Percentiles rank a stretch among this genome's conserved stretches.
Evolutionary conservation across 2,797 vertebrate genomes (phyloP).

Genomic region (Cacajao melanocephalus): DNA sequence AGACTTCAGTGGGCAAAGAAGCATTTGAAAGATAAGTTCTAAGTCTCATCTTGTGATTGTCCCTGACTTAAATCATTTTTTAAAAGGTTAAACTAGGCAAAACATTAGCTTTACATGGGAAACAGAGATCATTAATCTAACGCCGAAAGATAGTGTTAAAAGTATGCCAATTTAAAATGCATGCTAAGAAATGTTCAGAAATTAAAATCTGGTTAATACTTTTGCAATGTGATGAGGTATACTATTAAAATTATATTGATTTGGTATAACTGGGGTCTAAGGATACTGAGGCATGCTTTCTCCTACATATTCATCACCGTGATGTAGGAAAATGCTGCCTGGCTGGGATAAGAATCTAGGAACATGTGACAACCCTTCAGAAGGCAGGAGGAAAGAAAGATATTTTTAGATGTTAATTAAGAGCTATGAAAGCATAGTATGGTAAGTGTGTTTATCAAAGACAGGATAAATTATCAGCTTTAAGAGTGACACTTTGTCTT

Average conservation of each 20-base stretch:
- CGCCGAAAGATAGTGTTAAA: background rate
- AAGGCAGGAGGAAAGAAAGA: background rate
- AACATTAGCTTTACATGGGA: background rate
- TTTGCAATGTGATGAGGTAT: background rate
- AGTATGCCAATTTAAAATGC: background rate
- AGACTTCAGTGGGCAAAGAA: background rate
- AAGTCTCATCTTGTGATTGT: background rate
- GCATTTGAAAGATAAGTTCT: background rate
- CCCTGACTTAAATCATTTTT: background rate
- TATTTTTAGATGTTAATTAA: background rate
- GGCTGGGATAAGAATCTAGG: background rate
- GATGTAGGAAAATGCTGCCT: background rate
- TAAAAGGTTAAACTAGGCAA: background rate
- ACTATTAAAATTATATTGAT: background rate
- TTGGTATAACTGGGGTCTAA: fast-evolving
- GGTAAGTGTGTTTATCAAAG: background rate
- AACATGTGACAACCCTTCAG: background rate
- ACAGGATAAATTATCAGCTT: background rate
- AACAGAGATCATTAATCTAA: background rate
- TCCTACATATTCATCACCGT: background rate
- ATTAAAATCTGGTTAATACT: background rate
- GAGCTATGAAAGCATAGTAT: background rate
- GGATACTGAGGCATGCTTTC: background rate
- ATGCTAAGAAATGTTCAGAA: background rate
- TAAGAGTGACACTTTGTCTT: background rate